phyloP scores from a whole-genome alignment of 2,797 vertebrate species.

The Thalassophryne amazonica region DNA sequence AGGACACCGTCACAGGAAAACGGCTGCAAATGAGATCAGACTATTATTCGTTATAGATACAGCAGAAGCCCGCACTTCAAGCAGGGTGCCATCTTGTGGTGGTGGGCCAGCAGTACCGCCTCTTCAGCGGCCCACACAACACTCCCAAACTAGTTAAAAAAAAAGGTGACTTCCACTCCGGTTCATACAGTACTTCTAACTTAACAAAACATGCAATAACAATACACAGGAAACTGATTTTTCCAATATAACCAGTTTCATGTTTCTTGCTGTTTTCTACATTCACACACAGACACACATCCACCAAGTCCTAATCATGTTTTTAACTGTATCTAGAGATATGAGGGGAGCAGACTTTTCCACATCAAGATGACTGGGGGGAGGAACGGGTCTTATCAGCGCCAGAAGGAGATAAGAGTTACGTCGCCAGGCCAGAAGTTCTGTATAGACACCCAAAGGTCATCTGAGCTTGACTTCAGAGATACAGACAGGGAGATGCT shows the following conservation, averaged over 20 bases:
- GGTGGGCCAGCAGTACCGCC: too few relatives aligned
- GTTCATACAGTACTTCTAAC: too few relatives aligned
- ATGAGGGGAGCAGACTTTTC: constrained; percentile 65
- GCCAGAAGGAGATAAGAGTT: constrained; percentile 61
- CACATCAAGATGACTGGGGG: constrained; percentile 54
- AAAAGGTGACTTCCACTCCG: too few relatives aligned
- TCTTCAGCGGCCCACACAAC: too few relatives aligned
- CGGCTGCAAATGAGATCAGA: too few relatives aligned
- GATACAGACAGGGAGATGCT: constrained; percentile 47
- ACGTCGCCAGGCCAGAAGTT: constrained; percentile 38
- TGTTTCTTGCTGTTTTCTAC: neutral
- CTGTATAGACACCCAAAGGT: constrained; percentile 67
- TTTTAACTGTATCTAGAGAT: constrained; percentile 54
- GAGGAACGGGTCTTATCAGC: constrained; percentile 56
- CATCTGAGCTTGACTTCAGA: constrained; percentile 48
- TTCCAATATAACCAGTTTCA: constrained; percentile 13
- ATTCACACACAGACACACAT: constrained; percentile 2
- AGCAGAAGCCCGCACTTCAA: too few relatives aligned
- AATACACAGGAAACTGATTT: too few relatives aligned
- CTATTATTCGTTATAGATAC: too few relatives aligned
- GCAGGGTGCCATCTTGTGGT: too few relatives aligned
- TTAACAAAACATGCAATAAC: too few relatives aligned
- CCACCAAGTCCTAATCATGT: constrained; percentile 46
- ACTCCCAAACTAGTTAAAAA: too few relatives aligned
- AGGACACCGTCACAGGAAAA: too few relatives aligned